Conservation (phyloP, 2,113 vertebrate species). For the Pterocles orientalis region DNA sequence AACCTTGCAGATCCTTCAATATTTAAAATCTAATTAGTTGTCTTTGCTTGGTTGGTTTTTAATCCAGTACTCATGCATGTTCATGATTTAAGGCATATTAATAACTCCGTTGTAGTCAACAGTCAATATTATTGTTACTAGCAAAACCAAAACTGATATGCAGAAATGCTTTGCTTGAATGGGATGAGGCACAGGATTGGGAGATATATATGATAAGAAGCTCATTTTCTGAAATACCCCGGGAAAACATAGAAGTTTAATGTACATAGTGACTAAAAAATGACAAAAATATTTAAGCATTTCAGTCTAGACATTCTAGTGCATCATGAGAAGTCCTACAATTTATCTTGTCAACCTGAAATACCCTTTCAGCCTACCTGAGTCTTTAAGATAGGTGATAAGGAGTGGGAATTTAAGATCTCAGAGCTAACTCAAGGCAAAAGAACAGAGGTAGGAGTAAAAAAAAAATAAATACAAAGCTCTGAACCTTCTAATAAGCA, state of each 20-base stretch:
- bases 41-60: background rate
- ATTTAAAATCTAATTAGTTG: slow-evolving; percentile 1
- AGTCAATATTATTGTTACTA: background rate
- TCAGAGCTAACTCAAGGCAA: background rate
- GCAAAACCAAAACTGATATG: background rate
- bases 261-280: background rate
- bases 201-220: background rate
- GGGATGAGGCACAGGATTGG: background rate
- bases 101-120: background rate
- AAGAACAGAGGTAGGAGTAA: background rate
- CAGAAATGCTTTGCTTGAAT: background rate
- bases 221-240: background rate
- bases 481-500: background rate
- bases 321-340: background rate
- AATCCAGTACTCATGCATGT: background rate
- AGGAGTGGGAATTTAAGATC: background rate
- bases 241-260: background rate
- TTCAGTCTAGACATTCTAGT: background rate
- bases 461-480: background rate
- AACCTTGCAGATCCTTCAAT: background rate
- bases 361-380: background rate
- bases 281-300: background rate
- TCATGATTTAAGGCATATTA: background rate
- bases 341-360: background rate
- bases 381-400: background rate